Evolutionary conservation across 2,888 invertebrate species (phyloP).

Genomic region (Tortrix viridana): DNA sequence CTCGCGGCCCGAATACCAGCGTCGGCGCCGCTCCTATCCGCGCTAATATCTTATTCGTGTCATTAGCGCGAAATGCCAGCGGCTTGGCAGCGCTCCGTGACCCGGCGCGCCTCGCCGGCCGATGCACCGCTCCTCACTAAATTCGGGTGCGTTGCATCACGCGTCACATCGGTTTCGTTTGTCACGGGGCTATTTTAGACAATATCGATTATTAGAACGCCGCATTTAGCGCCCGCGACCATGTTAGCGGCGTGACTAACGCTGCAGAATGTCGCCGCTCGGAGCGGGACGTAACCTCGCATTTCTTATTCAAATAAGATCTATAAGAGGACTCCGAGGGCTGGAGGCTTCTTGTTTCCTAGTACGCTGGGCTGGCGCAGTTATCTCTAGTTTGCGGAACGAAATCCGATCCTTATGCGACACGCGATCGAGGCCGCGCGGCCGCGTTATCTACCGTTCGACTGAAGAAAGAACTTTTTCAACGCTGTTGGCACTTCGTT

Average conservation of each 20-base stretch:
- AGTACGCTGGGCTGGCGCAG: constrained; percentile 66
- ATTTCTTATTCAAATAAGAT: constrained; percentile 71
- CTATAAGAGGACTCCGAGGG: constrained; percentile 70
- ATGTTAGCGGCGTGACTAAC: constrained; percentile 64
- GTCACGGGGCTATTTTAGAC: constrained; percentile 81
- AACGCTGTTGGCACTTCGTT: constrained; percentile 41
- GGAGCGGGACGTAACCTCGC: constrained; percentile 68
- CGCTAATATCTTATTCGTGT: constrained; percentile 83
- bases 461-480: constrained; percentile 43
- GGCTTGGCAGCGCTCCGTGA: constrained; percentile 72
- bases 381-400: constrained; percentile 81
- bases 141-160: constrained; percentile 82
- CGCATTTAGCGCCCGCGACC: constrained; percentile 66
- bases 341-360: constrained; percentile 65
- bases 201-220: constrained; percentile 82
- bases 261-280: constrained; percentile 47
- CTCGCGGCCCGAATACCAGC: constrained; percentile 68
- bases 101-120: constrained; percentile 63
- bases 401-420: constrained; percentile 75
- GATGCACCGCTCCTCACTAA: constrained; percentile 79
- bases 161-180: constrained; percentile 82
- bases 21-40: constrained; percentile 69
- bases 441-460: constrained; percentile 42
- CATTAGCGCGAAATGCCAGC: constrained; percentile 83
- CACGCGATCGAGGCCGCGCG: constrained; percentile 72